Percentiles rank a stretch among this genome's conserved stretches.
phyloP scores from a whole-genome alignment of 2,888 invertebrate species.

The Polia nebulosa region DNA sequence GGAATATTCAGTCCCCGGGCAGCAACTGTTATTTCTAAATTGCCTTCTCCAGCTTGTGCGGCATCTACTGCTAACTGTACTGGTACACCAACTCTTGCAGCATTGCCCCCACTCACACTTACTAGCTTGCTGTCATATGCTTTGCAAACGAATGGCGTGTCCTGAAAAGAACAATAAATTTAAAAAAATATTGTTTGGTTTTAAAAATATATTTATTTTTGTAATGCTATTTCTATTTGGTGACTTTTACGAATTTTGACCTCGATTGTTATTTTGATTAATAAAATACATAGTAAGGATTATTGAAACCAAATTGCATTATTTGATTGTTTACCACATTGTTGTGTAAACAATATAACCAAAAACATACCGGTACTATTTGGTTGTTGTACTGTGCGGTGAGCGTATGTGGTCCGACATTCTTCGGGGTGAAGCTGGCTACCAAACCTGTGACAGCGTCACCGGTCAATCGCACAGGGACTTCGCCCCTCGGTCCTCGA shows the following conservation, averaged over 20 bases:
- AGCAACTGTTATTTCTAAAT: slow-evolving; percentile 98
- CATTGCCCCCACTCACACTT: slow-evolving; percentile 95
- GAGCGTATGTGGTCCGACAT: slow-evolving; percentile 98
- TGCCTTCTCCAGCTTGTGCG: slow-evolving; percentile 99
- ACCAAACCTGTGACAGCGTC: slow-evolving; percentile 97
- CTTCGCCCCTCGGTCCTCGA: slow-evolving; percentile 95
- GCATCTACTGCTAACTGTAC: slow-evolving; percentile 99
- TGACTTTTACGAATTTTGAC: too few species aligned
- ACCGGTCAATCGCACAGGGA: slow-evolving; percentile 97
- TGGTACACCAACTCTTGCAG: slow-evolving; percentile 94
- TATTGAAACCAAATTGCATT: too few species aligned
- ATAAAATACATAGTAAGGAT: too few species aligned
- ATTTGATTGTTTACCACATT: too few species aligned
- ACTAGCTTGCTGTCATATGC: slow-evolving; percentile 98
- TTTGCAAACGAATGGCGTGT: slow-evolving; percentile 97
- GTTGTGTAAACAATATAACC: background rate
- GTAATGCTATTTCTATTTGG: too few species aligned
- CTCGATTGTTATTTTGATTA: too few species aligned
- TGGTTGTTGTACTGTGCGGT: slow-evolving; percentile 97
- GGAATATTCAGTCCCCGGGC: slow-evolving; percentile 98
- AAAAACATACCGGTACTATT: slow-evolving; percentile 92
- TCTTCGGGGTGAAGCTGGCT: slow-evolving; percentile 97
- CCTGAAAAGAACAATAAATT: slow-evolving; percentile 79
- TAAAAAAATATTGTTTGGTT: too few species aligned
- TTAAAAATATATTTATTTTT: too few species aligned